Evolutionary conservation across 2,888 invertebrate species (phyloP), one percentile per base, ranked within the genome.

Genomic region (Lepidonotus clava): DNA sequence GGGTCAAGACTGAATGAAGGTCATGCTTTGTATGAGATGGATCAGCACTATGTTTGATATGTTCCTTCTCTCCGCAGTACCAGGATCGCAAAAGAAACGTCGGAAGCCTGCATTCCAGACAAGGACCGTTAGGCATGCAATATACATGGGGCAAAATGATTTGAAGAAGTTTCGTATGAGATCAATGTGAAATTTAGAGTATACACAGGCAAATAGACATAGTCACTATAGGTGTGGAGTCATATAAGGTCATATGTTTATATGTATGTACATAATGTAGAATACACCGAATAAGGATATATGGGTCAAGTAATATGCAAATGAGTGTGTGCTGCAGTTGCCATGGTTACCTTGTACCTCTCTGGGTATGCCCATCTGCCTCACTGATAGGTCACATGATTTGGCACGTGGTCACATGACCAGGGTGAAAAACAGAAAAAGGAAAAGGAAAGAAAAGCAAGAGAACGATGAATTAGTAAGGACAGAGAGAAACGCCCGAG

Each of bases 271-370:
- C 51, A 71, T 71, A 71, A 38, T 34, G 38, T 71, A 71, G 38
- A 36, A 80, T 80, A 80, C 51, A 80, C 51, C n/a, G 46, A 80
- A 80, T 80, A 80, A 80, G 28, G 80, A 71, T 80, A 71, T 71
- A 51, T 41, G 34, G 41, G 80, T 32, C 28, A 80, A 80, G 41
- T 80, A 71, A 71, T 80, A 80, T 80, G 80, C 80, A 80, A 80
- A 80, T 80, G 21, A 80, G n/a, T 80, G 80, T 18, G 14, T 46
- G 46, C 71, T 21, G 41, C 46, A 80, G 51, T 80, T 80, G 80
- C 34, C 28, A 80, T 80, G 80, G 80, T 80, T 80, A 80, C 80
- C 80, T 80, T 80, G 80, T 41, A 80, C 80, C 80, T 80, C 80
- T 80, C 46, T 41, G 80, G 80, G 21, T 24, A 80, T 80, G 80